Base-by-base conservation (phyloP, 2,888 invertebrate species). In the Cecidostiba fungosa region DNA sequence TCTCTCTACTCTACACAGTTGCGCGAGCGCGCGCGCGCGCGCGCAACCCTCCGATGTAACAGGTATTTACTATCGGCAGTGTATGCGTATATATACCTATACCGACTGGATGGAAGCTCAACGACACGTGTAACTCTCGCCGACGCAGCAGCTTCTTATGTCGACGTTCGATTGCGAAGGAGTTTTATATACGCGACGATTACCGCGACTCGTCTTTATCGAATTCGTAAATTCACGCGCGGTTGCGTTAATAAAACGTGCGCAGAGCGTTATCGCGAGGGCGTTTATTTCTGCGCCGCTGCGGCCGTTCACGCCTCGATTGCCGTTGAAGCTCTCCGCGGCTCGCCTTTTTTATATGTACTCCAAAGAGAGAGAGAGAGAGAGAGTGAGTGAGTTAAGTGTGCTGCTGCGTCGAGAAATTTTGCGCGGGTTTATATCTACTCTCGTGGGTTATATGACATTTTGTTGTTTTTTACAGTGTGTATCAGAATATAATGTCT, bases 31-130 rank as follows among this genome's bases (percentile, higher is more conserved):
- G 59, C 23, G 74, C 29, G 76, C 76, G 54, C 50, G 50, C 59
- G 59, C 23, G 62, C 23, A 39, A 36, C 23, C n/a, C 72, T 23
- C 39, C 50, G n/a, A 77, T 39, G 77, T 77, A 77, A 77, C 77
- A 77, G 77, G 77, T 77, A 77, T 77, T 77, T 77, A 77, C 62
- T 66, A 77, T 72, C 79, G 36, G 29, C 72, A 3, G 12, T 32
- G 16, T 70, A 1, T 10, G 1, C n/a, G 4, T 76, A 14, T 54
- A 19, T 23, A 29, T 32, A 47, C 23, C 12, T 23, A 50, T 16
- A 29, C 6, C 29, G 50, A 76, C 54, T 77, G 62, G 77, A n/a
- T 77, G 77, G 62, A 32, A 43, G 77, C 62, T 32, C 54, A 43
- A 43, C 62, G 62, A 77, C 77, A 77, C 77, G 62, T 77, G 59